Conservation (phyloP, 2,797 vertebrate species). For the Cheirogaleus major region DNA sequence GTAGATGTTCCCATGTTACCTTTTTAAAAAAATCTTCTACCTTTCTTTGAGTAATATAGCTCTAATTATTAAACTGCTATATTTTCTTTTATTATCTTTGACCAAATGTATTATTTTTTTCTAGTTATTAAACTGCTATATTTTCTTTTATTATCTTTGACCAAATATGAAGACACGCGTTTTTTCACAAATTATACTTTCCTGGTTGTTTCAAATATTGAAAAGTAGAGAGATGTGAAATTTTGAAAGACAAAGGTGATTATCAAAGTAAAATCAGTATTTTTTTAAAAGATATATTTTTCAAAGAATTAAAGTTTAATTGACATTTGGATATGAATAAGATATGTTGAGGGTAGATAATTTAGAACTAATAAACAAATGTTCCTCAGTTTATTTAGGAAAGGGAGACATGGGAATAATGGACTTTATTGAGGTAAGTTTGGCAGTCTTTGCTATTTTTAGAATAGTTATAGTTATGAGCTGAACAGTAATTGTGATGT, state of each 20-base stretch:
- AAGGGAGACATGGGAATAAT: constrained; percentile 57
- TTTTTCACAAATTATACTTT: constrained; percentile 14
- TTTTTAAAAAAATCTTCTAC: background rate
- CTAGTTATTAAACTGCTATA: background rate
- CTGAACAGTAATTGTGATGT: constrained; percentile 50
- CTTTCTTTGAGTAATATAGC: constrained; percentile 20
- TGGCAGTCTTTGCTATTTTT: constrained; percentile 48
- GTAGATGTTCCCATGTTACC: background rate
- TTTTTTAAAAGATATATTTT: constrained; percentile 7
- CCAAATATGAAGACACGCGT: background rate
- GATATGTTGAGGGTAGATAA: constrained; percentile 49
- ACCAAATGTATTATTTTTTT: background rate
- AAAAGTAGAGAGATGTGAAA: constrained; percentile 28
- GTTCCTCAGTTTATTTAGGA: constrained; percentile 61
- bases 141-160: constrained; percentile 35
- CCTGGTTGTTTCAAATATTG: constrained; percentile 50
- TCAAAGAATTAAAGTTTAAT: background rate
- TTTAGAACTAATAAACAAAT: constrained; percentile 65
- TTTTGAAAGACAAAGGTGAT: constrained; percentile 37
- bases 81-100: constrained; percentile 35
- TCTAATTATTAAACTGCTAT: constrained; percentile 18
- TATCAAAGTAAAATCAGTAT: constrained; percentile 53
- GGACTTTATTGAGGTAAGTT: constrained; percentile 58
- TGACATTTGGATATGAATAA: constrained; percentile 50
- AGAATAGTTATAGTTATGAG: constrained; percentile 53